Conservation (phyloP, 53 echinoderm and acorn worm genomes). For the Holothuria leucospilota region DNA sequence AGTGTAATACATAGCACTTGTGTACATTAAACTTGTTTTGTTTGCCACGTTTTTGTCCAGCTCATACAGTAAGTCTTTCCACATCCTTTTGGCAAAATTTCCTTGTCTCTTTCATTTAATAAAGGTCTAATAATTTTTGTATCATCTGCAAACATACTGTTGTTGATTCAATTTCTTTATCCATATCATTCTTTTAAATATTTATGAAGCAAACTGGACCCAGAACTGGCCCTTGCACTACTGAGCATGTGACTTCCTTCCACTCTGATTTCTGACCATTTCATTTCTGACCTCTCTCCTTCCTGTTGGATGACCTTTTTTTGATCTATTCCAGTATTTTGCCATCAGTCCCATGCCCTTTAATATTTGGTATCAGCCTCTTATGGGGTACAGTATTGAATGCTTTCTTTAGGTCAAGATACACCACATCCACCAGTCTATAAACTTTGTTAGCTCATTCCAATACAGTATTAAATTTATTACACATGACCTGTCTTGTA, state of each 20-base stretch:
- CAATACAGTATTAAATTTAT: conserved; percentile 38
- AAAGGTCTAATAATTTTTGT: background rate
- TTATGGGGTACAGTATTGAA: conserved; percentile 12
- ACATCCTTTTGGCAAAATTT: background rate
- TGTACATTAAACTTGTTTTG: background rate
- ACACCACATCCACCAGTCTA: conserved; percentile 52
- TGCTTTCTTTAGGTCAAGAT: conserved; percentile 42
- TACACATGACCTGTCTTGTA: conserved; percentile 32
- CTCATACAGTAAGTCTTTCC: background rate
- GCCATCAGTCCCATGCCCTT: conserved; percentile 10
- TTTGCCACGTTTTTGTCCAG: conserved; percentile 8
- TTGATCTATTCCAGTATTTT: background rate
- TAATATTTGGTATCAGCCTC: conserved; percentile 4
- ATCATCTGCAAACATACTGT: conserved; percentile 2
- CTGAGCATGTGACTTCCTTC: background rate
- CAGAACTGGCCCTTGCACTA: conserved; percentile 25
- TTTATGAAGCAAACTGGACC: background rate
- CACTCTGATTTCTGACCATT: background rate
- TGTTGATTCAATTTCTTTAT: background rate
- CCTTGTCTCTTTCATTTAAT: background rate
- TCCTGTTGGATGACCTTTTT: background rate
- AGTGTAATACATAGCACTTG: conserved; percentile 18
- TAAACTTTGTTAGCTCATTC: conserved; percentile 22
- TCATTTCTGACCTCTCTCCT: conserved; percentile 7
- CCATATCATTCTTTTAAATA: background rate